These are phyloP conservation scores for Pseudochirops corinnae DNA, from an alignment of 2,797 vertebrate species.

Conservation along the genomic window DNA sequence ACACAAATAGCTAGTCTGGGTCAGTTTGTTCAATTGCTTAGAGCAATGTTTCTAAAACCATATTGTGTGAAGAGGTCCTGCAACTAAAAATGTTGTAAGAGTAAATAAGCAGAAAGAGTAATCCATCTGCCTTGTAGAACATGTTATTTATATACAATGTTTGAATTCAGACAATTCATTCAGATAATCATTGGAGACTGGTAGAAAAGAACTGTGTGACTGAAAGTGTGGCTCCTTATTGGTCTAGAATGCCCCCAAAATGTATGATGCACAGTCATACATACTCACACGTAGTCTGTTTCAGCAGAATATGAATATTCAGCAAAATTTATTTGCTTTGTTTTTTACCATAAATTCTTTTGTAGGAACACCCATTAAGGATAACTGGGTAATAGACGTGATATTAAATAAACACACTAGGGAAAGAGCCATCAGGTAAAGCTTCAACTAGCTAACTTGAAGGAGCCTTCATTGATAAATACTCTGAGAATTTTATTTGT, in stretches of 20 bases:
- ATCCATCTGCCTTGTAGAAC: neutral
- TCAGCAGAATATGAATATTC: neutral
- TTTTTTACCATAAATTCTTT: neutral
- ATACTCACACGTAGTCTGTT: neutral
- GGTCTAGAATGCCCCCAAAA: neutral
- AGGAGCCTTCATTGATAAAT: neutral
- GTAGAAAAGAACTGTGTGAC: neutral
- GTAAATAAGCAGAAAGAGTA: neutral
- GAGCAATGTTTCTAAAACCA: neutral
- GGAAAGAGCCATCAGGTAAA: neutral
- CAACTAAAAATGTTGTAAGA: neutral
- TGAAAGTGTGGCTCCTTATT: neutral
- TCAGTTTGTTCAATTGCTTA: neutral
- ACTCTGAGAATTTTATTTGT: neutral
- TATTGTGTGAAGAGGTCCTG: neutral
- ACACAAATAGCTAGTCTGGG: neutral
- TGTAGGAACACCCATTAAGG: neutral
- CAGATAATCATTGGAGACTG: neutral
- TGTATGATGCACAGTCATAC: neutral
- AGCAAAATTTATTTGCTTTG: neutral
- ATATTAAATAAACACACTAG: neutral
- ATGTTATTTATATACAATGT: neutral
- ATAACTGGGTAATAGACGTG: neutral
- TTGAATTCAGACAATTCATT: neutral
- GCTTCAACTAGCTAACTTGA: neutral